Evolutionary conservation across 1,140 invertebrate species (phyloP), one percentile per base, ranked within the genome.

Genomic region (Hycleus phaleratus): DNA sequence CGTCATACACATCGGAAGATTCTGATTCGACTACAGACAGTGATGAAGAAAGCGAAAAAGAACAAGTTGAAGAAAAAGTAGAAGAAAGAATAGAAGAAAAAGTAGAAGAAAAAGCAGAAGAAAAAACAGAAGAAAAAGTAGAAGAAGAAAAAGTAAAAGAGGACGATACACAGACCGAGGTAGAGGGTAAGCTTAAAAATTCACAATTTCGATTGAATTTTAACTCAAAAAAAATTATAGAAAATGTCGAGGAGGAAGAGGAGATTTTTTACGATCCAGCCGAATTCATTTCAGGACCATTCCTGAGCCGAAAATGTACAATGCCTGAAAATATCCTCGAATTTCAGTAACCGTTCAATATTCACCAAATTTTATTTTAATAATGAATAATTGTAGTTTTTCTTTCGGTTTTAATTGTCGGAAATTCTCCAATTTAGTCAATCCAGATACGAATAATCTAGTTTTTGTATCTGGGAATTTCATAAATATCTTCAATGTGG

Each of bases 381-480:
- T 49, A 32, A 10, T 8, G n/a, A 18, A 2, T 51, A 49, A 56
- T 24, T 42, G 42, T 53, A 90, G 87, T 74, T 77, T 90, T 77
- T 93, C 90, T 0, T 93, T 86, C 74, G 90, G 90, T n/a, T 94
- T 93, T 68, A 85, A 94, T 68, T 92, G 88, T 69, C 81, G 79
- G 58, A 88, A 83, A 60, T 79, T 85, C 47, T 89, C 85, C 63
- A 95, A 95, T 73, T 70, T 95, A 7, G 83, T 85, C 50, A 76
- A 87, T 0, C 77, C 87, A 42, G 87, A 92, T 71, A 75, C 83
- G 7, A 74, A 84, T 5, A 86, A 84, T 0, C 67, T 94, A 7
- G 77, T 88, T 8, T 94, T 87, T 78, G 80, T 82, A 0, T 86
- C 91, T 2, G 91, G 91, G 25, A 92, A 88, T 74, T 80, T 87